These are phyloP conservation scores for Lasiurus cinereus DNA, from an alignment of 2,113 vertebrate species.

Conservation along the genomic window DNA sequence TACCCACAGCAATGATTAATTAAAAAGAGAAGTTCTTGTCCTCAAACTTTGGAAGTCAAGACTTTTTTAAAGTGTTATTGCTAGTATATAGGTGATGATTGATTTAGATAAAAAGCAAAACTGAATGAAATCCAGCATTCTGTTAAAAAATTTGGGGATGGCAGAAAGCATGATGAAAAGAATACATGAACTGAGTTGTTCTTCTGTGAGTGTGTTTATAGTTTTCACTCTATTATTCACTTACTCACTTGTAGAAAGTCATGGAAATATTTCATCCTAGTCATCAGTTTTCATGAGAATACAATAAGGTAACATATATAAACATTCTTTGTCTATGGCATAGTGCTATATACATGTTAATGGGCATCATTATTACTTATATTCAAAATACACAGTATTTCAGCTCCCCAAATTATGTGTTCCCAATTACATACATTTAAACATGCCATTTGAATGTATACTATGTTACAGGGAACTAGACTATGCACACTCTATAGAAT, in stretches of 20 bases:
- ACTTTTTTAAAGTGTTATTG: not conserved
- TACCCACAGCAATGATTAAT: not conserved
- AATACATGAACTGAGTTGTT: not conserved
- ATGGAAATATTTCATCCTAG: not conserved
- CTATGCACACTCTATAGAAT: not conserved
- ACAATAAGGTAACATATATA: not conserved
- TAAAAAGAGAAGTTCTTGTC: not conserved
- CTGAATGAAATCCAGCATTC: not conserved
- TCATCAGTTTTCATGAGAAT: not conserved
- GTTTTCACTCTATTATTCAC: not conserved
- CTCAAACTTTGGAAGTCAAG: not conserved
- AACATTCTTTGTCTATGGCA: not conserved
- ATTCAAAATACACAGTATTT: not conserved
- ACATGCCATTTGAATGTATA: not conserved
- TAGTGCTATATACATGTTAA: not conserved
- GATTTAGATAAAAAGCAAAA: not conserved
- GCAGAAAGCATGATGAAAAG: not conserved
- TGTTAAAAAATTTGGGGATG: not conserved
- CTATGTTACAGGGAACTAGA: not conserved
- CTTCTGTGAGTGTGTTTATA: not conserved
- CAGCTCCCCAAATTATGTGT: not conserved
- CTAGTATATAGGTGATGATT: not conserved
- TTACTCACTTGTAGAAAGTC: not conserved
- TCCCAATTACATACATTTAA: not conserved
- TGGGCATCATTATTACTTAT: not conserved